Conservation (phyloP, 2,888 invertebrate species). For the Caenorhabditis afra region DNA sequence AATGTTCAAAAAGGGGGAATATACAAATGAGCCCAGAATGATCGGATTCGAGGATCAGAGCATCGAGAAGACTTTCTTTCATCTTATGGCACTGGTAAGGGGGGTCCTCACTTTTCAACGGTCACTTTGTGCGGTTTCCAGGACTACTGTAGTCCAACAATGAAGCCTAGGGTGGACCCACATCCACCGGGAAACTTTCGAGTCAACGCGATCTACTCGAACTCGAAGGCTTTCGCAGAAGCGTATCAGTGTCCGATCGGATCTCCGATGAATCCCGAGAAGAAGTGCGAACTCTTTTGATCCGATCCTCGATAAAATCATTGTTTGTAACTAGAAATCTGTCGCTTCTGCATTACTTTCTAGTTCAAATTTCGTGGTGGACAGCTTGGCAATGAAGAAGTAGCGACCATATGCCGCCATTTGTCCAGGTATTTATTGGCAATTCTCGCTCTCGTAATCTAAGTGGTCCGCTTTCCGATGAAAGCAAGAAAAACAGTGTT, state of each 20-base stretch:
- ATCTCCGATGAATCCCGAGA: conserved; percentile 90
- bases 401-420: too few species aligned
- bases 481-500: too few species aligned
- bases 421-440: too few species aligned
- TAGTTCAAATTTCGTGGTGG: too few species aligned
- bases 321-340: too few species aligned
- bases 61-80: neutral
- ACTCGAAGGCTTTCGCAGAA: conserved; percentile 85
- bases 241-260: conserved; percentile 91
- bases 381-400: too few species aligned
- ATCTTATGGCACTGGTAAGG: neutral
- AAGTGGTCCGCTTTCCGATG: too few species aligned
- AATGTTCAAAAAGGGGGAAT: conserved; percentile 26
- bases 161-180: neutral
- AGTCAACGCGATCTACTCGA: conserved; percentile 57
- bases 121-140: neutral
- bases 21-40: neutral
- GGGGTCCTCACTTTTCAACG: too few species aligned
- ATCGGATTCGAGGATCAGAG: conserved; percentile 26
- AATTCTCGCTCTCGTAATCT: too few species aligned
- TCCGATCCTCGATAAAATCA: too few species aligned
- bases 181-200: conserved; percentile 71
- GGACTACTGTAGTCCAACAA: conserved; percentile 1
- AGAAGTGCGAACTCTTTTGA: conserved; percentile 75
- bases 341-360: too few species aligned